Evolutionary conservation across 2,797 vertebrate species (phyloP).

Genomic region (Sardinella longiceps): DNA sequence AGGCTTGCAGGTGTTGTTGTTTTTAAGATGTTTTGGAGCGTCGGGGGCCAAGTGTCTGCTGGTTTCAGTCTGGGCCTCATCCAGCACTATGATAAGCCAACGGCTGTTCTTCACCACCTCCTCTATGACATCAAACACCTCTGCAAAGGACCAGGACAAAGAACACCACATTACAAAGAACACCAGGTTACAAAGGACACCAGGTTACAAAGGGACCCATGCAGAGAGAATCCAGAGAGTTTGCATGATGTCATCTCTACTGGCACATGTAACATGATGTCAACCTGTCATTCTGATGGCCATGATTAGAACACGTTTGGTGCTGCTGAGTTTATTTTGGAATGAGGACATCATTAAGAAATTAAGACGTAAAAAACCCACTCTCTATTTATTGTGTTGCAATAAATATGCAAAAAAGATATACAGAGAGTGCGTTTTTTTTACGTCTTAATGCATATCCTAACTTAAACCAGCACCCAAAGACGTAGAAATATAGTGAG

Average conservation of each 20-base stretch:
- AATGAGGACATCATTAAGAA: too few species aligned
- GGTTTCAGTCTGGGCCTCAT: background rate
- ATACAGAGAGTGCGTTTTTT: too few species aligned
- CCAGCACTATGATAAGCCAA: background rate
- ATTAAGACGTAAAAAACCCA: too few species aligned
- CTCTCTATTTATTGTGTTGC: too few species aligned
- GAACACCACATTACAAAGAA: too few species aligned
- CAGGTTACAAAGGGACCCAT: background rate
- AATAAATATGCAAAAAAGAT: too few species aligned
- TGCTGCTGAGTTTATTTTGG: too few species aligned
- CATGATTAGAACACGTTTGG: too few species aligned
- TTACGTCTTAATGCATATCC: too few species aligned
- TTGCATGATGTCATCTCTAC: background rate
- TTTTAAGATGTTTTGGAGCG: background rate
- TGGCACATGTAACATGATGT: background rate
- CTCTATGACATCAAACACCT: background rate
- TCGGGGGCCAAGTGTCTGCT: background rate
- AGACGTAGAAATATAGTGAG: too few species aligned
- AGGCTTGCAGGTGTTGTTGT: background rate
- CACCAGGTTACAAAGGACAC: background rate
- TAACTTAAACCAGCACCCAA: too few species aligned
- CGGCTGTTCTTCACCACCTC: background rate
- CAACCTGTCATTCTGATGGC: background rate
- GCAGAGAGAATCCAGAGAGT: background rate
- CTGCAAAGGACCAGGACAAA: background rate